Conservation (phyloP, 2,888 invertebrate genomes). For the Oeneis ivallda region DNA sequence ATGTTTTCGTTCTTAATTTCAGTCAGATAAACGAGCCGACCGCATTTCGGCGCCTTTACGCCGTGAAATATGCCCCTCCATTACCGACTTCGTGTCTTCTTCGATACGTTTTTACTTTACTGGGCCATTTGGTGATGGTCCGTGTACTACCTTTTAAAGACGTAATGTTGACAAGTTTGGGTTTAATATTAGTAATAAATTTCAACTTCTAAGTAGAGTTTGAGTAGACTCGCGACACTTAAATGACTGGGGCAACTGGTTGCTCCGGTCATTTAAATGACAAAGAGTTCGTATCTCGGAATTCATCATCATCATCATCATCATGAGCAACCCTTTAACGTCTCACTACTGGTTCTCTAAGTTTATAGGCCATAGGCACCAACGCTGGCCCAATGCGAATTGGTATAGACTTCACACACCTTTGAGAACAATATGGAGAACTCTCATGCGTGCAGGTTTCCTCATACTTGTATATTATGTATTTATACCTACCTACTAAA, state of each 20-base stretch:
- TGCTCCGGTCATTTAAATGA: too few species aligned
- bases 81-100: constrained; percentile 52
- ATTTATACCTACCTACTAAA: too few species aligned
- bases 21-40: constrained; percentile 67
- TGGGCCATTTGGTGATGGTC: constrained; percentile 51
- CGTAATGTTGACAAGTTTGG: constrained; percentile 9
- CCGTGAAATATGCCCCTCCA: constrained; percentile 67
- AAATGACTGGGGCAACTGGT: neutral
- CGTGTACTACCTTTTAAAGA: constrained; percentile 31
- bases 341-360: too few species aligned
- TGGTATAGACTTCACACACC: too few species aligned
- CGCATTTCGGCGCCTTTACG: constrained; percentile 70
- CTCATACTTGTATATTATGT: neutral
- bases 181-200: constrained; percentile 7
- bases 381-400: too few species aligned
- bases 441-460: too few species aligned
- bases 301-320: too few species aligned
- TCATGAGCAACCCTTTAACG: too few species aligned
- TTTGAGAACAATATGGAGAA: too few species aligned
- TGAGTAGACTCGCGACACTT: neutral
- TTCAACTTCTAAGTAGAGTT: neutral
- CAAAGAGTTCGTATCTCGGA: neutral
- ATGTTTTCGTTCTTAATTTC: constrained; percentile 77
- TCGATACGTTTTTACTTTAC: constrained; percentile 55
- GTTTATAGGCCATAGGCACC: too few species aligned